Conservation (phyloP, 1,140 invertebrate genomes). For the Proctacanthus coquilletti region DNA sequence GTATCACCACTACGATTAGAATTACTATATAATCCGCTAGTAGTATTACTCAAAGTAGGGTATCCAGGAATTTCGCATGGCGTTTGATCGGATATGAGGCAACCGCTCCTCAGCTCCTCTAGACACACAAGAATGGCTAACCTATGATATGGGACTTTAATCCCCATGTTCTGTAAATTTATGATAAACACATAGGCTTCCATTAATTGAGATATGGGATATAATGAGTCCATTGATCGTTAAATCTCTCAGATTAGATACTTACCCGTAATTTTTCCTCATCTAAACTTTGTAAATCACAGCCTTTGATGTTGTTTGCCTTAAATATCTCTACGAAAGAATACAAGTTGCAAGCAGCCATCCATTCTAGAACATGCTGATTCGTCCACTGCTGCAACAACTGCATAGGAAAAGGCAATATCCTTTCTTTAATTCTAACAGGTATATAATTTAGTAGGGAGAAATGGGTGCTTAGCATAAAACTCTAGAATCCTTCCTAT, state of each 20-base stretch:
- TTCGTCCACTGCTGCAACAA: constrained; percentile 56
- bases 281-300: constrained; percentile 47
- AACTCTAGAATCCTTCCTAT: too few relatives aligned
- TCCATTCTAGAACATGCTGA: constrained; percentile 56
- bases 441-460: too few relatives aligned
- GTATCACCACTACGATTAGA: too few relatives aligned
- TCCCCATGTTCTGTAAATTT: constrained; percentile 64
- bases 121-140: constrained; percentile 53
- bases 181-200: too few relatives aligned
- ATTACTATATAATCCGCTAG: too few relatives aligned
- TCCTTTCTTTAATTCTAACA: too few relatives aligned
- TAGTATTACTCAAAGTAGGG: background rate
- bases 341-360: constrained; percentile 55
- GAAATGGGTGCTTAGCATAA: too few relatives aligned
- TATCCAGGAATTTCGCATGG: background rate
- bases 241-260: too few relatives aligned
- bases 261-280: constrained; percentile 52
- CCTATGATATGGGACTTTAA: constrained; percentile 63
- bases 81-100: background rate
- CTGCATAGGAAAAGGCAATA: too few relatives aligned
- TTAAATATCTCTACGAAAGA: constrained; percentile 56
- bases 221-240: too few relatives aligned
- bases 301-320: constrained; percentile 54
- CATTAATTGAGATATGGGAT: too few relatives aligned
- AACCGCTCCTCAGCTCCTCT: constrained; percentile 37